Percentiles rank a stretch among this genome's conserved stretches.
phyloP scores from a whole-genome alignment of 2,113 vertebrate genomes.

The Pangasianodon hypophthalmus region DNA sequence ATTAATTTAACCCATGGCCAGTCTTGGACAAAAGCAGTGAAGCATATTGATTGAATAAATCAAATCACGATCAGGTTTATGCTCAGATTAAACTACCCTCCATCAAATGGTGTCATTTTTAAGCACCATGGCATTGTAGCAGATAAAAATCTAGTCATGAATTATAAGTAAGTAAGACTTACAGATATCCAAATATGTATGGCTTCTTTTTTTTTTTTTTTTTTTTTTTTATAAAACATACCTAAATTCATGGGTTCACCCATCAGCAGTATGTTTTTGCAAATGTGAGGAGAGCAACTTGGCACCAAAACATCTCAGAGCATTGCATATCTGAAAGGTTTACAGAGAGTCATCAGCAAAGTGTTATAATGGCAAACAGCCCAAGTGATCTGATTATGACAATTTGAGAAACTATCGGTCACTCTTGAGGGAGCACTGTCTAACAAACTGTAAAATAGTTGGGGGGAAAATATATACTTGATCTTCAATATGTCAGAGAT shows the following conservation, averaged over 20 bases:
- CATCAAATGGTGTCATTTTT: conserved; percentile 26
- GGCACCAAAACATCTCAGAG: conserved; percentile 6
- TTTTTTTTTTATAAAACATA: background rate
- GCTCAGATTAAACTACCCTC: conserved; percentile 23
- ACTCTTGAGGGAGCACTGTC: conserved; percentile 17
- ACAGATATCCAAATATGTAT: background rate
- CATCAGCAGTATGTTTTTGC: conserved; percentile 7
- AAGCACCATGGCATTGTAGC: background rate
- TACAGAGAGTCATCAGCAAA: conserved; percentile 21
- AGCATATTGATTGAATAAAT: conserved; percentile 6
- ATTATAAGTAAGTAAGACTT: background rate
- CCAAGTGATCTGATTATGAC: conserved; percentile 21
- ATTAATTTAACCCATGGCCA: conserved; percentile 30
- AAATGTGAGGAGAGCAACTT: conserved; percentile 16
- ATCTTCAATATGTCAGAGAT: conserved; percentile 1
- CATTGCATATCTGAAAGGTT: conserved; percentile 15
- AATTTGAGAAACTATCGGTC: conserved; percentile 14
- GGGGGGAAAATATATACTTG: background rate
- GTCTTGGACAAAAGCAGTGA: conserved; percentile 7
- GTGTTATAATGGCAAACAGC: conserved; percentile 12
- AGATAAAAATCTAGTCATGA: conserved; percentile 1
- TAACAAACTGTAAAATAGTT: conserved; percentile 32
- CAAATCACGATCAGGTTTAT: background rate
- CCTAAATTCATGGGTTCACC: conserved; percentile 3
- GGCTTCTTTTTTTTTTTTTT: background rate